Base-by-base conservation (phyloP, 1,140 invertebrate genomes). In the Drosophila teissieri region DNA sequence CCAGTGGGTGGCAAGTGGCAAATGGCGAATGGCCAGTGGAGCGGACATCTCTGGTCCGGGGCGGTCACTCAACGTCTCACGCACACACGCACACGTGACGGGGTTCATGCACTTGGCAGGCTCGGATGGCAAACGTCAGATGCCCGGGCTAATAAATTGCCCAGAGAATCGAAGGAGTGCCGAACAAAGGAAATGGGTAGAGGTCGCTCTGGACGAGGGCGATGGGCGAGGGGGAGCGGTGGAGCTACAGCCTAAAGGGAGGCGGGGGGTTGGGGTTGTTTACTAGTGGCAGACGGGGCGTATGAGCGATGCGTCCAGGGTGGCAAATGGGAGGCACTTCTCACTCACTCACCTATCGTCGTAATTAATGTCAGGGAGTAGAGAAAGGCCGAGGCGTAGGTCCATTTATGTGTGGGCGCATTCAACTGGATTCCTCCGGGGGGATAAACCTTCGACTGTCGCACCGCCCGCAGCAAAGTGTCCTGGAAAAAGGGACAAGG, bases 281-380 rank as follows among this genome's bases (percentile, higher is more conserved):
- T n/a, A 31, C 31, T 31, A 31, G 31, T 31, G 31, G 31, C 27
- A 7, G 6, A 31, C 7, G 7, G 1, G 7, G 27, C 7, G 31
- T 31, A 31, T 31, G 31, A 31, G 31, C 31, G 31, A 31, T 31
- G 31, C 31, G 27, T 31, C 27, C 27, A 31, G 27, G 27, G 7
- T 31, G 8, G 31, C 31, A 31, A 31, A 8, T 8, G 31, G 27
- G 8, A 8, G 46, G 55, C 22, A 58, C 42, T 61, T 73, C 37
- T 69, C 27, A 94, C 95, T 69, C 27, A 94, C 95, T 95, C 93
- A 98, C 98, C 98, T 81, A 99, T 98, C 52, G 98, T 99, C 4
- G 98, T 99, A 74, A 99, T 98, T 48, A 99, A 95, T 27, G 98
- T 99, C 48, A 99, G 94, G 15, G 97, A 98, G 93, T 99, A 99